phyloP scores from a whole-genome alignment of 2,888 invertebrate genomes.

The Ochropleura plecta region DNA sequence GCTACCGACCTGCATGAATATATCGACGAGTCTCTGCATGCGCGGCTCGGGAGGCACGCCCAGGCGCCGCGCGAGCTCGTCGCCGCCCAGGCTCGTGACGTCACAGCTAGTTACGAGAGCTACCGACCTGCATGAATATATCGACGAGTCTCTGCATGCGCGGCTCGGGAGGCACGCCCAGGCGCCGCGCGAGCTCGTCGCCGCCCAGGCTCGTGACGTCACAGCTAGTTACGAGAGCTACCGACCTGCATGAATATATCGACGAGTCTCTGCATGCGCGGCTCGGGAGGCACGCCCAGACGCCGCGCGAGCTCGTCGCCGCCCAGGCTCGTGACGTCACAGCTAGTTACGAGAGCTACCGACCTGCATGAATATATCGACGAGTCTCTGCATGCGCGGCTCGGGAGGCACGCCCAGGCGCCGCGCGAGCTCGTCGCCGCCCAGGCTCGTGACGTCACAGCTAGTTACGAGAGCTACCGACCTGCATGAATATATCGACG shows the following conservation, averaged over 20 bases:
- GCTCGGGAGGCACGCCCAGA: conserved; percentile 88
- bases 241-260: not conserved
- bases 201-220: too few relatives aligned
- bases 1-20: conserved; percentile 11
- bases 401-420: conserved; percentile 87
- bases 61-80: conserved; percentile 81
- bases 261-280: conserved; percentile 90
- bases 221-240: not conserved
- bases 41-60: conserved; percentile 4
- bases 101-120: not conserved
- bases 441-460: too few relatives aligned
- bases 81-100: too few relatives aligned
- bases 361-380: not conserved
- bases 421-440: conserved; percentile 1
- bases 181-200: conserved; percentile 82
- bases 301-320: conserved; percentile 41
- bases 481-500: not conserved
- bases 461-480: not conserved
- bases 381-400: conserved; percentile 90
- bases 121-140: conserved; percentile 12
- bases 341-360: not conserved
- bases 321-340: too few relatives aligned
- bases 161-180: conserved; percentile 8
- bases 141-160: not conserved
- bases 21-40: not conserved